phyloP scores from a whole-genome alignment of 2,113 vertebrate species.

The Salvelinus sp. region DNA sequence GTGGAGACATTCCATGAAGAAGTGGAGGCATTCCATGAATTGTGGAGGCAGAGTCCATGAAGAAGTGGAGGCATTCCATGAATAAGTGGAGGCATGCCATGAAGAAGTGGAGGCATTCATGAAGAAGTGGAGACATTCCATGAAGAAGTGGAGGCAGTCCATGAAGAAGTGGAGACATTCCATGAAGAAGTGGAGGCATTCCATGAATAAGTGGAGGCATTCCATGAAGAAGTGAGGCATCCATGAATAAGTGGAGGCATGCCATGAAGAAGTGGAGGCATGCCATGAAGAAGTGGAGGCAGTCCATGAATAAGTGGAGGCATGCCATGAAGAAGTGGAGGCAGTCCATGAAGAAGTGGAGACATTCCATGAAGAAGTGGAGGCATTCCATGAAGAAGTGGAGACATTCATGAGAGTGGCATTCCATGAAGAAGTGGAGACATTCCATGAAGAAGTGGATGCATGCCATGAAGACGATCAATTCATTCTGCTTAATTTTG shows the following conservation, averaged over 20 bases:
- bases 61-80: too few relatives aligned
- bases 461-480: background rate
- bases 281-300: too few relatives aligned
- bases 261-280: background rate
- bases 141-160: too few relatives aligned
- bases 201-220: background rate
- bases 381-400: slow-evolving; percentile 7
- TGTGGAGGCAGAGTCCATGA: too few relatives aligned
- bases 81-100: too few relatives aligned
- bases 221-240: background rate
- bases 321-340: too few relatives aligned
- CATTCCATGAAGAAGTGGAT: too few relatives aligned
- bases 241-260: background rate
- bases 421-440: background rate
- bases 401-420: too few relatives aligned
- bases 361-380: background rate
- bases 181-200: too few relatives aligned
- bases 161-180: background rate
- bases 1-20: background rate
- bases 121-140: too few relatives aligned
- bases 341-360: background rate
- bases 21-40: background rate
- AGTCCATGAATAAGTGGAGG: too few relatives aligned
- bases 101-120: too few relatives aligned
- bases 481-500: background rate